These are phyloP conservation scores for Fissipunctia ypsillon DNA, from an alignment of 2,888 invertebrate species.

Conservation along the genomic window DNA sequence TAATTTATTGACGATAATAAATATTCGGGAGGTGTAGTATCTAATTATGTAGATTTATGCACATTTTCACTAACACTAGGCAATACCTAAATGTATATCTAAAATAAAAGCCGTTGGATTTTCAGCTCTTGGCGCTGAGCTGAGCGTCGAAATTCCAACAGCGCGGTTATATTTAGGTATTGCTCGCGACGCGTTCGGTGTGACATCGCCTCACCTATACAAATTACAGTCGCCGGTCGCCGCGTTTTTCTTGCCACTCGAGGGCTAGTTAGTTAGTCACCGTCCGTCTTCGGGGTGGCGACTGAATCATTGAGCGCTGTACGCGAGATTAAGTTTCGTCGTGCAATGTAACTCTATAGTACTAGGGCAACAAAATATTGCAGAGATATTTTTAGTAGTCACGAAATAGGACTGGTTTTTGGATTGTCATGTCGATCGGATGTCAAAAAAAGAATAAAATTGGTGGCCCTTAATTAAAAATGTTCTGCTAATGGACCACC, in stretches of 20 bases:
- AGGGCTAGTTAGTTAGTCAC: slow-evolving; percentile 27
- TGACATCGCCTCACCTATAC: slow-evolving; percentile 5
- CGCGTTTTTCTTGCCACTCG: slow-evolving; percentile 25
- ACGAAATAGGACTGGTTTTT: slow-evolving; percentile 51
- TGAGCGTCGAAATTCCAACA: no score
- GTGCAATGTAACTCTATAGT: slow-evolving; percentile 56
- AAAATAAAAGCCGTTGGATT: no score
- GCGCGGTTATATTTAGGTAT: no score
- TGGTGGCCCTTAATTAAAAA: not conserved
- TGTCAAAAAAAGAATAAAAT: slow-evolving; percentile 38
- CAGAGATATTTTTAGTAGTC: slow-evolving; percentile 36
- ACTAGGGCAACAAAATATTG: slow-evolving; percentile 55
- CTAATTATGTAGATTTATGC: no score
- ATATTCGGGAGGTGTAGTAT: no score
- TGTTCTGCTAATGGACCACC: not conserved
- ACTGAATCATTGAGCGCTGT: slow-evolving; percentile 29
- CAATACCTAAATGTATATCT: no score
- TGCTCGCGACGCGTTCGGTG: slow-evolving; percentile 8
- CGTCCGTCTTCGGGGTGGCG: slow-evolving; percentile 42
- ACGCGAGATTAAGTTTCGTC: slow-evolving; percentile 52
- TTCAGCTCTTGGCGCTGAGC: no score
- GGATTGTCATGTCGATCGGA: slow-evolving; percentile 25
- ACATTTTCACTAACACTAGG: no score
- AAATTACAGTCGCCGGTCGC: slow-evolving; percentile 23
- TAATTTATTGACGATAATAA: no score